Base-by-base conservation (phyloP, 1,140 invertebrate species). In the Mamestra configurata region DNA sequence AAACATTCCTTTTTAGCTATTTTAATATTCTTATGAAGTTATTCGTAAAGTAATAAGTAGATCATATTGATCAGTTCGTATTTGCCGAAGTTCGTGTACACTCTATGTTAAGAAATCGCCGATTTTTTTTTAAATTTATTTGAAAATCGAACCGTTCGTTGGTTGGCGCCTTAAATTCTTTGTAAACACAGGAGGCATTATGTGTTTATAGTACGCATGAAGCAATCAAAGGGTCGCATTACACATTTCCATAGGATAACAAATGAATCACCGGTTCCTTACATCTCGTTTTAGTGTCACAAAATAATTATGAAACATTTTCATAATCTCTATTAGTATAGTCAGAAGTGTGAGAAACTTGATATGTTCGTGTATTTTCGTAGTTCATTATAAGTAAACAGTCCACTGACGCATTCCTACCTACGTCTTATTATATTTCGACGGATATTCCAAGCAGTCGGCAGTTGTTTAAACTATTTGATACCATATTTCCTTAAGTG, bases 261-360 rank as follows among this genome's bases (percentile, higher is more conserved):
- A 6, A 20, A 64, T 37, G 31, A 31, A 37, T 64, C 59, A 37
- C 8, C 31, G 59, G 18, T 8, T 64, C 31, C 35, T 40, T 27
- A 37, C 31, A 37, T 35, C 59, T 18, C 8, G n/a, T 1, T 64
- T 64, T 64, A 37, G 20, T 35, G 27, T 18, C 31, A 37, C 8
- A 64, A 64, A 64, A 64, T 64, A 66, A 22, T 22, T 8, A 13
- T 24, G 4, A 24, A 57, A 18, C 20, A 57, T 10, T 64, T 35
- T 31, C 11, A 66, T 66, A 66, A 40, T 27, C 18, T 18, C 27
- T 61, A 18, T 61, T 61, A 61, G n/a, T n/a, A n/a, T n/a, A n/a
- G 35, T 24, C 18, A 35, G 18, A 64, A 35, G 61, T 35, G 61
- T 40, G 18, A 66, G 61, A 13, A 66, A 66, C 18, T 5, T 66